Evolutionary conservation across 2,888 invertebrate species (phyloP), one percentile per base, ranked within the genome.

Genomic region (Epinotia demarniana): DNA sequence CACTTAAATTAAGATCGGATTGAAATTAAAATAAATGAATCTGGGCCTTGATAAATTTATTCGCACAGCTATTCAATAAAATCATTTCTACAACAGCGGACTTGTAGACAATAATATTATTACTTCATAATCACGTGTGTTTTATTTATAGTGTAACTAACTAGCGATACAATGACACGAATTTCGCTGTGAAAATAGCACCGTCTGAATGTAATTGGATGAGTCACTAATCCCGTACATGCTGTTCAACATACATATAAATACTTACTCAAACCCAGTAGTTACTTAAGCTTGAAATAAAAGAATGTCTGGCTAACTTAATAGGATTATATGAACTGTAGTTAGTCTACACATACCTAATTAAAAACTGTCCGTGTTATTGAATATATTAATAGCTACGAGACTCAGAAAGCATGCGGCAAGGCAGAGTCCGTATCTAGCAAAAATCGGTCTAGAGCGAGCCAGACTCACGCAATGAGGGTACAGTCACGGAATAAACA

Each of bases 221-320:
- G 39, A 74, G 6, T 33, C 6, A 43, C 49, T 63, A 72, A 77
- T 78, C 71, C 72, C 23, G 57, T 61, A 70, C 67, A 74, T 72
- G 53, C 53, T 43, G n/a, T 49, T 73, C 19, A 23, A 23, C 23
- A 23, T 53, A n/a, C 16, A n/a, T 33, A 67, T 66, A 76, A 69
- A 72, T 78, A 77, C 61, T 58, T 46, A 67, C 16, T 27, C 49
- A 3, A 13, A 61, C 39, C 68, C 77, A 76, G 81, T 79, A 63
- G 60, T 64, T 63, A 63, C 62, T 64, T 63, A 76, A 78, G 75
- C 77, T 72, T 61, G 71, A 78, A 74, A 73, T 77, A 77, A 78
- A 73, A 58, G 71, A 77, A 73, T 80, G 74, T 78, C 77, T 79
- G 80, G 79, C 73, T 78, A 77, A 79, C 76, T 78, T 78, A 82